Evolutionary conservation across 1,140 invertebrate genomes (phyloP).

Genomic region (Uloborus diversus): DNA sequence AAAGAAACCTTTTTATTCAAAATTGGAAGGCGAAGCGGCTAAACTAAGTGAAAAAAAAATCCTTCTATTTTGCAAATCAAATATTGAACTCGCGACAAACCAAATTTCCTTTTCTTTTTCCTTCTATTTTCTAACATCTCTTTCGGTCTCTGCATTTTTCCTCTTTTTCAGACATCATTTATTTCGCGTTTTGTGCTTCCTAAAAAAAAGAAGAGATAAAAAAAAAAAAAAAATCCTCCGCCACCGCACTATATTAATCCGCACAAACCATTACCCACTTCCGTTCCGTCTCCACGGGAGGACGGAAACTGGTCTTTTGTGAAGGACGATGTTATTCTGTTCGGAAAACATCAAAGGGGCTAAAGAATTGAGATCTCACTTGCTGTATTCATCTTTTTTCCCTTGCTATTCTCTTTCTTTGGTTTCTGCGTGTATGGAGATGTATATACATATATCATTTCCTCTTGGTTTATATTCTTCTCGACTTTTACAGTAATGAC

Average conservation of each 20-base stretch:
- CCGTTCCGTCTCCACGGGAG: slow-evolving; percentile 50
- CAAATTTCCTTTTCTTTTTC: slow-evolving; percentile 40
- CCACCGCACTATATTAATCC: slow-evolving; percentile 53
- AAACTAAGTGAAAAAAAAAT: background rate
- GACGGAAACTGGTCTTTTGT: slow-evolving; percentile 55
- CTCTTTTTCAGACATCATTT: slow-evolving; percentile 53
- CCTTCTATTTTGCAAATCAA: slow-evolving; percentile 49
- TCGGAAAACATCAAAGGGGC: slow-evolving; percentile 51
- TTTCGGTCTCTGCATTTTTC: no score
- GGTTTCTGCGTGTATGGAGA: slow-evolving; percentile 22
- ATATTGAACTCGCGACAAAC: slow-evolving; percentile 53
- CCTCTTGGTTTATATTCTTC: slow-evolving; percentile 28
- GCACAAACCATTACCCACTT: slow-evolving; percentile 55
- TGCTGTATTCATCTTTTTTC: slow-evolving; percentile 29
- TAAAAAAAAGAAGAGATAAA: slow-evolving; percentile 23
- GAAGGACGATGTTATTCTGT: slow-evolving; percentile 49
- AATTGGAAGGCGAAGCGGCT: background rate
- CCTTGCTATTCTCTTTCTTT: background rate
- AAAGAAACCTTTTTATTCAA: background rate
- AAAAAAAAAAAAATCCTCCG: slow-evolving; percentile 37
- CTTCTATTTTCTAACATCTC: no score
- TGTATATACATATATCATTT: slow-evolving; percentile 32
- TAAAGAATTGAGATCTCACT: slow-evolving; percentile 53
- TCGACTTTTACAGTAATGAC: slow-evolving; percentile 37
- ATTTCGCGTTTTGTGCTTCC: slow-evolving; percentile 54